Conservation (phyloP, 2,113 vertebrate species). For the Dromaius novaehollandiae region DNA sequence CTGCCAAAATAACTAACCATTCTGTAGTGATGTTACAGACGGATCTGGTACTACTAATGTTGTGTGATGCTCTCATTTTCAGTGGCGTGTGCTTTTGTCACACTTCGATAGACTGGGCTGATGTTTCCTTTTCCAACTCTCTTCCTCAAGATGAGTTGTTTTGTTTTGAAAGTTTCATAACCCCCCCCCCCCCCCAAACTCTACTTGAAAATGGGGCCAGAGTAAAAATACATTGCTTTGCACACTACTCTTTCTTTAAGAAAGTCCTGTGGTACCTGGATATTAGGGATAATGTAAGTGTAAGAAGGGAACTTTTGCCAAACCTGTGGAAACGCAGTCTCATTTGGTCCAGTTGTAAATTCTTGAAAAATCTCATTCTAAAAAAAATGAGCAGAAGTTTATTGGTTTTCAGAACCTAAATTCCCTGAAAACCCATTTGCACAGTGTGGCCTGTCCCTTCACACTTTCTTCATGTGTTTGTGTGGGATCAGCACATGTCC, state of each 20-base stretch:
- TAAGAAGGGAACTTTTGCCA: too few species aligned
- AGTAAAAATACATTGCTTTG: neutral
- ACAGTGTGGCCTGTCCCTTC: rapidly evolving
- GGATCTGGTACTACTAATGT: neutral
- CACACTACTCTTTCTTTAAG: neutral
- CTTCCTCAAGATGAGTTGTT: neutral
- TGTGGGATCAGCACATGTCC: rapidly evolving
- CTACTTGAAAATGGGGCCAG: neutral
- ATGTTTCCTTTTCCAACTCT: neutral
- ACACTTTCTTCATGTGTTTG: rapidly evolving
- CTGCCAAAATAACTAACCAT: neutral
- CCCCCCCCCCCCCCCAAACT: neutral
- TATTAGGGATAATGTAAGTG: neutral
- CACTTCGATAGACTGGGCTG: neutral
- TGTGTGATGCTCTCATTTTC: neutral
- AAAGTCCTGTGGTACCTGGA: too few species aligned
- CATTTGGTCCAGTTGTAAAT: neutral
- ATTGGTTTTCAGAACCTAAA: neutral
- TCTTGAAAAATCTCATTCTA: neutral
- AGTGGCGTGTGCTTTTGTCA: neutral
- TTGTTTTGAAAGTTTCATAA: neutral
- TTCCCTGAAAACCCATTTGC: neutral
- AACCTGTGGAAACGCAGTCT: neutral
- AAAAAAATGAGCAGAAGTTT: neutral
- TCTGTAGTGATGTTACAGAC: neutral